A percentile compares a stretch with the other conserved stretches of the same genome.
These are phyloP conservation scores for Trichonephila clavipes DNA, from an alignment of 1,140 invertebrate genomes.

Conservation along the genomic window DNA sequence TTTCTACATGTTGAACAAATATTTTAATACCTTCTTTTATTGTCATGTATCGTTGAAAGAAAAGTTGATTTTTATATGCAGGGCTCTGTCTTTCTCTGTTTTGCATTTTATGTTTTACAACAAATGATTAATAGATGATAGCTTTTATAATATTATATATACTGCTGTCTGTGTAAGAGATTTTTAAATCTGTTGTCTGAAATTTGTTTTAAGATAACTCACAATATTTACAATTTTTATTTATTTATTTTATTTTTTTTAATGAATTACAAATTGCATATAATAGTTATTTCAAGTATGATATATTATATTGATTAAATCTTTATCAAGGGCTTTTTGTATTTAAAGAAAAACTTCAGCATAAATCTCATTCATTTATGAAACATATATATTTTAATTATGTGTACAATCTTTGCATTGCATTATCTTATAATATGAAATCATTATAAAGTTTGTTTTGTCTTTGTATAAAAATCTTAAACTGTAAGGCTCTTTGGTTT, in stretches of 20 bases:
- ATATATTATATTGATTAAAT: too few relatives aligned
- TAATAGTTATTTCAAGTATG: too few relatives aligned
- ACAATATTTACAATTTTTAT: not conserved
- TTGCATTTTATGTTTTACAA: slow-evolving; percentile 4
- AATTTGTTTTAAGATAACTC: not conserved
- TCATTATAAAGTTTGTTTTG: too few relatives aligned
- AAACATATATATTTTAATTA: too few relatives aligned
- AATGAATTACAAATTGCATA: not conserved
- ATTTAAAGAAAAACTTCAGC: too few relatives aligned
- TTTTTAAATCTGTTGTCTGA: not conserved
- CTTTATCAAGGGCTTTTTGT: too few relatives aligned
- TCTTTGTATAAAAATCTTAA: too few relatives aligned
- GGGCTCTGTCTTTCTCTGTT: not conserved
- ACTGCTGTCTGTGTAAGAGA: not conserved
- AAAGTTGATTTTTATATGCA: not conserved
- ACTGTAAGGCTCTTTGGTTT: too few relatives aligned
- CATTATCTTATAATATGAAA: too few relatives aligned
- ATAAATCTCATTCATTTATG: too few relatives aligned
- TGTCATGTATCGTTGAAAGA: not conserved
- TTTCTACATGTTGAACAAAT: slow-evolving; percentile 58
- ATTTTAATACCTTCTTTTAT: slow-evolving; percentile 59
- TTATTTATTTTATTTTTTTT: not conserved
- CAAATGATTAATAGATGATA: slow-evolving; percentile 23
- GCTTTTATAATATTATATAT: slow-evolving; percentile 27
- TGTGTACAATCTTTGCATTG: too few relatives aligned